Evolutionary conservation across 1,140 invertebrate genomes (phyloP).

Genomic region (Uloborus diversus): DNA sequence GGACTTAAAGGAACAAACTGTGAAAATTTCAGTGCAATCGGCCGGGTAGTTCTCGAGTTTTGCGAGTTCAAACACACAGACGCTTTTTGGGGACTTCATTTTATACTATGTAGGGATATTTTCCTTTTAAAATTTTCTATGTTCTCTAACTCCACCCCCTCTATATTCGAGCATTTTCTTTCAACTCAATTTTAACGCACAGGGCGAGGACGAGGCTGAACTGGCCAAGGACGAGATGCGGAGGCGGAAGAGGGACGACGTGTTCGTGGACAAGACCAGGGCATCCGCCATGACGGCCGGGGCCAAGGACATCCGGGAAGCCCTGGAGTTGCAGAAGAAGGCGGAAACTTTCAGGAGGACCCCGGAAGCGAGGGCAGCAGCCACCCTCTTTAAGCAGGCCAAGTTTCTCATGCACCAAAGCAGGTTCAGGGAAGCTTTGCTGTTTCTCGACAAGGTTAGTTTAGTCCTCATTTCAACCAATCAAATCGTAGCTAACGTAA

Average conservation of each 20-base stretch:
- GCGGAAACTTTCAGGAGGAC: conserved; percentile 22
- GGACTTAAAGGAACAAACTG: too few relatives aligned
- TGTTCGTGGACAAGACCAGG: conserved; percentile 26
- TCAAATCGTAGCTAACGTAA: background rate
- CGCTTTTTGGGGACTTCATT: too few relatives aligned
- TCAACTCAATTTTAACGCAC: too few relatives aligned
- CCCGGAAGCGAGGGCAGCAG: conserved; percentile 17
- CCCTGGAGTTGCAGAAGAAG: conserved; percentile 23
- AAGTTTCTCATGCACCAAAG: conserved; percentile 20
- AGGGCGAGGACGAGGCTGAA: background rate
- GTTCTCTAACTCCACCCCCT: too few relatives aligned
- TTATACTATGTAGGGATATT: too few relatives aligned
- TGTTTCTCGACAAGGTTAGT: conserved; percentile 15
- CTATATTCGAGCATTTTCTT: too few relatives aligned
- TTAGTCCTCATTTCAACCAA: background rate
- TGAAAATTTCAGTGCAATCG: too few relatives aligned
- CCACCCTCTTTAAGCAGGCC: conserved; percentile 18
- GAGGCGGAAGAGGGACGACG: conserved; percentile 1
- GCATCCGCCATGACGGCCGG: conserved; percentile 31
- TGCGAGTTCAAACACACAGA: too few relatives aligned
- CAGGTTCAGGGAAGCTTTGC: conserved; percentile 19
- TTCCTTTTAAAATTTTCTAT: too few relatives aligned
- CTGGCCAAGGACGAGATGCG: background rate
- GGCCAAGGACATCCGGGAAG: conserved; percentile 34
- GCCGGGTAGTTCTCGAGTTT: too few relatives aligned